Percentiles rank a stretch among this genome's conserved stretches.
phyloP scores from a whole-genome alignment of 2,797 vertebrate species.

The Petrocephalus schoutedeni region DNA sequence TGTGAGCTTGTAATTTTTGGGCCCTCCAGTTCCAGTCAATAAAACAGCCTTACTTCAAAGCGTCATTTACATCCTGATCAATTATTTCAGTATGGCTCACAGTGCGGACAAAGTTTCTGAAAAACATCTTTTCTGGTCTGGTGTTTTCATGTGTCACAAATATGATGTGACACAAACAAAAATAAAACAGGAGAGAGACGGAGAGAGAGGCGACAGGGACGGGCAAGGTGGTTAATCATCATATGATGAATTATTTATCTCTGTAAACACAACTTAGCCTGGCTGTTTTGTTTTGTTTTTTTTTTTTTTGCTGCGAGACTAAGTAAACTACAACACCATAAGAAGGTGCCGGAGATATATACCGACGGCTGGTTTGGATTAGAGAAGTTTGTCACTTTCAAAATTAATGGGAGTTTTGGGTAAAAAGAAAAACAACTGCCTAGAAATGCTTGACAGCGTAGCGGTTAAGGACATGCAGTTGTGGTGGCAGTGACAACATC shows the following conservation, averaged over 20 bases:
- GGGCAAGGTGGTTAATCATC: not conserved
- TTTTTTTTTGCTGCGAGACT: not conserved
- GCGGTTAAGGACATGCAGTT: not conserved
- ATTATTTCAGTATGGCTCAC: not conserved
- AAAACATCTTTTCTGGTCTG: not conserved
- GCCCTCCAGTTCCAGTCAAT: not conserved
- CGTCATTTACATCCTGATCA: not conserved
- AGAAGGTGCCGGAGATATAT: not conserved
- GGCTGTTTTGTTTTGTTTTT: not conserved
- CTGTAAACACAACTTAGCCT: constrained; percentile 2
- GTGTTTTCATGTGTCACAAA: not conserved
- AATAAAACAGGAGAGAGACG: not conserved
- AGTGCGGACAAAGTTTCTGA: not conserved
- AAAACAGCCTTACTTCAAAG: not conserved
- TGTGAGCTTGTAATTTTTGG: not conserved
- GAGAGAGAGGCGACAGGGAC: not conserved
- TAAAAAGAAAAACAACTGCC: not conserved
- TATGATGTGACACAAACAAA: not conserved
- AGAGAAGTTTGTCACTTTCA: not conserved
- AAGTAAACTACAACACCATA: not conserved
- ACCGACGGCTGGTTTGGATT: not conserved
- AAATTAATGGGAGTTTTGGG: not conserved
- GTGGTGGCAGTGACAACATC: not conserved
- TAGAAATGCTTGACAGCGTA: not conserved
- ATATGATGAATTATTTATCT: constrained; percentile 7